A percentile compares a stretch with the other conserved stretches of the same genome.
Evolutionary conservation across 2,888 invertebrate species (phyloP).

Genomic region (Erebia aethiops): DNA sequence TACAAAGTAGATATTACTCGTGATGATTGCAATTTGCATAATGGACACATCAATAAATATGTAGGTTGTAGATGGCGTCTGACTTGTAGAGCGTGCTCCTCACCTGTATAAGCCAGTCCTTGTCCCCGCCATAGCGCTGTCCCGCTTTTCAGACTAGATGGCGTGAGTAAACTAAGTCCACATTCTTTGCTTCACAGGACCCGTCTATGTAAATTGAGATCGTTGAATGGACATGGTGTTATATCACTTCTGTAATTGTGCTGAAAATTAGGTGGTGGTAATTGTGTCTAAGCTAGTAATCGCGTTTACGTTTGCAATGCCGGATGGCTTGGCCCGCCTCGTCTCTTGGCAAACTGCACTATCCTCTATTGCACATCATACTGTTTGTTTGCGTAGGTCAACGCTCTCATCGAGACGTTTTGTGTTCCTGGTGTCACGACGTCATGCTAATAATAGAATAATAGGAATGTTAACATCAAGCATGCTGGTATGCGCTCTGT

Average conservation of each 20-base stretch:
- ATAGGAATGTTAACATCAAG: conserved; percentile 76
- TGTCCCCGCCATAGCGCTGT: too few relatives aligned
- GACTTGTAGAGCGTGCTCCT: too few relatives aligned
- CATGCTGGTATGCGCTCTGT: conserved; percentile 66
- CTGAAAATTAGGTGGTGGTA: conserved; percentile 28
- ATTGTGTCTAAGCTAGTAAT: conserved; percentile 18
- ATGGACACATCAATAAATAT: conserved; percentile 43
- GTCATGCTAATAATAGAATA: conserved; percentile 78
- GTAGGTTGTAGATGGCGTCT: too few relatives aligned
- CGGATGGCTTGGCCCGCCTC: conserved; percentile 70
- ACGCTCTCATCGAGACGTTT: conserved; percentile 73
- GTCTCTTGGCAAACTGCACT: conserved; percentile 79
- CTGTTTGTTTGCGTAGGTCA: conserved; percentile 80
- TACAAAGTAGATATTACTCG: conserved; percentile 56
- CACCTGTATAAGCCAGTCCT: too few relatives aligned
- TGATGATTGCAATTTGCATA: conserved; percentile 62
- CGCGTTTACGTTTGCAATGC: conserved; percentile 59
- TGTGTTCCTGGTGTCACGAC: conserved; percentile 81
- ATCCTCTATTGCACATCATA: conserved; percentile 78
- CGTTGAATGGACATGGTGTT: too few relatives aligned
- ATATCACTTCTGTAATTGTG: conserved; percentile 44
- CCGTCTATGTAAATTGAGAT: too few relatives aligned
- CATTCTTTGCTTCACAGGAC: too few relatives aligned
- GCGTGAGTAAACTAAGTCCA: too few relatives aligned
- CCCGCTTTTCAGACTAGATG: too few relatives aligned